Base-by-base conservation (phyloP, 2,113 vertebrate genomes). In the Merops nubicus region DNA sequence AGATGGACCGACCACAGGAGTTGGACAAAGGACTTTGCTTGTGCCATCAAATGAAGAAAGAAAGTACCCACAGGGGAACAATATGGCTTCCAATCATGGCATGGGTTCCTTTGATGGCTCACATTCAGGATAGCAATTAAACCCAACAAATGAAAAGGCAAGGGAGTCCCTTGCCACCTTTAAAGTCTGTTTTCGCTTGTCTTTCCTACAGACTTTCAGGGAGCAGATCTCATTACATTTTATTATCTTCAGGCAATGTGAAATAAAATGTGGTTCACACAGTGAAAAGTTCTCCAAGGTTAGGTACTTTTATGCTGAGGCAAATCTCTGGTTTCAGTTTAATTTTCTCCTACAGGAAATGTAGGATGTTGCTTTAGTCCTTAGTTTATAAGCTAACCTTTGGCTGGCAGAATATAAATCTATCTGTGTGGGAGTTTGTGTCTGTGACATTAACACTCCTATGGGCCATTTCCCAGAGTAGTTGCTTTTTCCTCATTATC, bases 71-170 rank as follows among this genome's bases (percentile, higher is more conserved):
- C 26, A 33, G n/a, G 64, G 79, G 91, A 75, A 8, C 13, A 72
- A 16, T 57, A 57, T 68, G 83, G 83, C 73, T 94, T 81, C 73
- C 18, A 19, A 81, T 89, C 88, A 67, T 84, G 70, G 78, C 88
- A 74, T 36, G 42, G 25, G 21, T 60, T 95, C 65, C 51, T 93
- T 45, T 83, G 70, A 63, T 86, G 75, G 54, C 59, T 87, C 65
- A 47, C 29, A 75, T 70, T 94, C 82, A 84, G 85, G 64, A 36
- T 31, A 84, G 56, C 79, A 92, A 93, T 94, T 95, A 96, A 94
- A 89, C 17, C 33, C 9, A 68, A 53, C 17, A 60, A 70, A 88
- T 64, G 43, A 87, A 92, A 93, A 96, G n/a, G 59, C 68, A 80
- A 74, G 70, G 15, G 20, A 88, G 29, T 77, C 92, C 79, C 68